These are phyloP conservation scores for Calliphora vomitoria DNA, from an alignment of 2,888 invertebrate genomes.

Conservation along the genomic window DNA sequence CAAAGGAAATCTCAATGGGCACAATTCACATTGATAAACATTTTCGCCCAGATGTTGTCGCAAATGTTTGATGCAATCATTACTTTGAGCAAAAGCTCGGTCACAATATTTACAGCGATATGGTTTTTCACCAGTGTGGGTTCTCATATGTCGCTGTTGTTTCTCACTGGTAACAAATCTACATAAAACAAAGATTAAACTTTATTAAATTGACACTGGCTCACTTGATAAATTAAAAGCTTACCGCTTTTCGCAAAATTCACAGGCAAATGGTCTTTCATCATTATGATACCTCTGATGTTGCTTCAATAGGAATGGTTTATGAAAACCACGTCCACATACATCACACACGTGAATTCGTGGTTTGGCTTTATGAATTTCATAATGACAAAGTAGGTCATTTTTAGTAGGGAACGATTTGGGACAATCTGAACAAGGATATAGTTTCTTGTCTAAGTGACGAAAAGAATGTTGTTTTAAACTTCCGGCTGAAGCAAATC, in stretches of 20 bases:
- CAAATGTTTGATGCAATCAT: slow-evolving; percentile 82
- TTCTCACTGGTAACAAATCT: slow-evolving; percentile 87
- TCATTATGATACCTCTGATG: slow-evolving; percentile 66
- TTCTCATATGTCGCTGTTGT: slow-evolving; percentile 86
- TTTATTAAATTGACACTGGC: neutral
- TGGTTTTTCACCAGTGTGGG: slow-evolving; percentile 85
- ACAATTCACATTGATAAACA: slow-evolving; percentile 85
- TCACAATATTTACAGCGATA: slow-evolving; percentile 76
- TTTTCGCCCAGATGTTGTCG: slow-evolving; percentile 86
- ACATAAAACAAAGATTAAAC: neutral
- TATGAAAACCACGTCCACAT: slow-evolving; percentile 60
- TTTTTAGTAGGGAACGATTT: slow-evolving; percentile 61
- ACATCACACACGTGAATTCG: slow-evolving; percentile 65
- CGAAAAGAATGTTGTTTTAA: slow-evolving; percentile 65
- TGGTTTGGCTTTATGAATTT: slow-evolving; percentile 59
- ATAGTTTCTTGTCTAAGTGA: slow-evolving; percentile 51
- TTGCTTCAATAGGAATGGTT: slow-evolving; percentile 59
- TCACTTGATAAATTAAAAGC: neutral
- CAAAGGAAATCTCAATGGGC: slow-evolving; percentile 75
- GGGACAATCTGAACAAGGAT: slow-evolving; percentile 62
- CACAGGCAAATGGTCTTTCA: slow-evolving; percentile 59
- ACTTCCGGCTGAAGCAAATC: slow-evolving; percentile 59
- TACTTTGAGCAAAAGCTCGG: slow-evolving; percentile 76
- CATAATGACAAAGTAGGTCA: slow-evolving; percentile 57
- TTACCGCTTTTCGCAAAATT: slow-evolving; percentile 68